These are phyloP conservation scores for Dendrolimus houi DNA, from an alignment of 2,888 invertebrate species.

Conservation along the genomic window DNA sequence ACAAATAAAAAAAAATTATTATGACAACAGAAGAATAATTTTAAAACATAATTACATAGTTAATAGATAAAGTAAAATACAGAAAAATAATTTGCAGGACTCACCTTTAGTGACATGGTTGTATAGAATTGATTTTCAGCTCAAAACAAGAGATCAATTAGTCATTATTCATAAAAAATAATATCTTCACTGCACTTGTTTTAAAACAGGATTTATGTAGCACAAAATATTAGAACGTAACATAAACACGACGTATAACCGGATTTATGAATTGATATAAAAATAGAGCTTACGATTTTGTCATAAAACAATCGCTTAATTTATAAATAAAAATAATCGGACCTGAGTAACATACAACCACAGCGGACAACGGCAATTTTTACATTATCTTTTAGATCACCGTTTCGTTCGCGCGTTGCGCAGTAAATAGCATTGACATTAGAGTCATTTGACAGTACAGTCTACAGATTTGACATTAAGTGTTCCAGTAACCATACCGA, in stretches of 20 bases:
- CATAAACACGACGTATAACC: neutral
- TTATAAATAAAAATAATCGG: neutral
- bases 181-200: slow-evolving; percentile 17
- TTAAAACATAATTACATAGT: neutral
- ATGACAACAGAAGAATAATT: too few relatives aligned
- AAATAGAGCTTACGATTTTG: neutral
- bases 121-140: slow-evolving; percentile 36
- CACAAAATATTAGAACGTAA: slow-evolving; percentile 3
- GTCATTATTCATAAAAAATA: slow-evolving; percentile 39
- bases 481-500: too few relatives aligned
- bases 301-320: neutral
- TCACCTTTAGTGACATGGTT: slow-evolving; percentile 59
- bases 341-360: neutral
- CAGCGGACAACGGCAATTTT: neutral
- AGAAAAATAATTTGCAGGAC: slow-evolving; percentile 19
- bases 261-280: slow-evolving; percentile 2
- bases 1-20: too few relatives aligned
- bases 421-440: neutral
- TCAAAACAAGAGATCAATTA: slow-evolving; percentile 35
- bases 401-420: neutral
- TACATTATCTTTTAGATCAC: neutral
- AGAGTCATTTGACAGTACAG: too few relatives aligned
- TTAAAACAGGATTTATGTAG: neutral
- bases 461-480: too few relatives aligned
- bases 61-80: slow-evolving; percentile 3